A percentile compares a stretch with the other conserved stretches of the same genome.
Evolutionary conservation across 2,113 vertebrate genomes (phyloP).

Genomic region (Pterocles orientalis): DNA sequence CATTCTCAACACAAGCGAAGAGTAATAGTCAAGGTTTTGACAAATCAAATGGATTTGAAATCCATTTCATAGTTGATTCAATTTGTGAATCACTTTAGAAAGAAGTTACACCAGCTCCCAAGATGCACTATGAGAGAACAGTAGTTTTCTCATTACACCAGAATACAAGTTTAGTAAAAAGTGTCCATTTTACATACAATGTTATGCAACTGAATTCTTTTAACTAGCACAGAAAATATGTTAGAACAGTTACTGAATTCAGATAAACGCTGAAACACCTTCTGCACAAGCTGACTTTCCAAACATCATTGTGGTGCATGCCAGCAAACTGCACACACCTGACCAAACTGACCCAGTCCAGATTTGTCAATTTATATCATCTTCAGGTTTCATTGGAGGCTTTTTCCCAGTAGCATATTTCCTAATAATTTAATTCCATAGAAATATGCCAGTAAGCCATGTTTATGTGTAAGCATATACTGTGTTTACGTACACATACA

Average conservation of each 20-base stretch:
- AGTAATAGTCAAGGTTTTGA: not conserved
- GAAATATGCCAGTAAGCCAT: rapidly evolving
- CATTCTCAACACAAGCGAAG: not conserved
- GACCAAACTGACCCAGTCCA: too few relatives aligned
- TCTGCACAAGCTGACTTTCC: not conserved
- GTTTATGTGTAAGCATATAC: rapidly evolving
- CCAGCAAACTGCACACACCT: not conserved
- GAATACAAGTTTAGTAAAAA: not conserved
- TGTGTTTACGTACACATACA: rapidly evolving
- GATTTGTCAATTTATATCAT: not conserved
- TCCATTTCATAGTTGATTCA: not conserved
- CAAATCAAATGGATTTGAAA: not conserved
- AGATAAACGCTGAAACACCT: not conserved
- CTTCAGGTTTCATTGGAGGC: not conserved
- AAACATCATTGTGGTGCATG: rapidly evolving
- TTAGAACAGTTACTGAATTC: not conserved
- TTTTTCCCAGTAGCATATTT: not conserved
- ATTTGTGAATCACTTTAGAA: not conserved
- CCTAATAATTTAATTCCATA: not conserved
- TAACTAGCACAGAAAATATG: not conserved
- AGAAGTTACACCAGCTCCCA: not conserved
- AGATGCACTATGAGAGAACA: not conserved
- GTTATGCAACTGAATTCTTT: rapidly evolving
- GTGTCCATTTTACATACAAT: not conserved
- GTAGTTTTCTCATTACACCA: rapidly evolving